phyloP scores from a whole-genome alignment of 2,888 invertebrate species.

The Miltochrista miniata region DNA sequence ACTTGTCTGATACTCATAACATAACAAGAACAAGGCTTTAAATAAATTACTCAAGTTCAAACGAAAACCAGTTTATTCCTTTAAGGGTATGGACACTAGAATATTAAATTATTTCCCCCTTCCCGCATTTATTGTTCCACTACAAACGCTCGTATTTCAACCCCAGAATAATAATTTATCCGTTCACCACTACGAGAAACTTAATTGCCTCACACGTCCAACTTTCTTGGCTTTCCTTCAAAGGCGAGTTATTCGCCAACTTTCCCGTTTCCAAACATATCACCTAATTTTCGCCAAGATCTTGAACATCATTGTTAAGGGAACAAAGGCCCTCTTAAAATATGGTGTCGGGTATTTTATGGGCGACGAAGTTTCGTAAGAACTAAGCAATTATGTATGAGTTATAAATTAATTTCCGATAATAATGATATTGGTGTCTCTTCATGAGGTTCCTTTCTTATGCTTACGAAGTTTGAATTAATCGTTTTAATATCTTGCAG shows the following conservation, averaged over 20 bases:
- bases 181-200: slow-evolving; percentile 12
- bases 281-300: slow-evolving; percentile 33
- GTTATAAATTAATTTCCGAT: slow-evolving; percentile 37
- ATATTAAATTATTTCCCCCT: slow-evolving; percentile 11
- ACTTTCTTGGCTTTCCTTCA: slow-evolving; percentile 37
- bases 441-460: slow-evolving; percentile 19
- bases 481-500: slow-evolving; percentile 1
- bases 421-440: slow-evolving; percentile 15
- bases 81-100: slow-evolving; percentile 8
- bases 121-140: slow-evolving; percentile 24
- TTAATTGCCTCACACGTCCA: slow-evolving; percentile 36
- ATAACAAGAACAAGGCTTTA: too few species aligned
- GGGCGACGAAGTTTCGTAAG: slow-evolving; percentile 20
- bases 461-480: slow-evolving; percentile 3
- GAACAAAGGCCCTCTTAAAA: slow-evolving; percentile 35
- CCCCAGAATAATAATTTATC: slow-evolving; percentile 26
- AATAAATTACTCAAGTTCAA: too few species aligned
- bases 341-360: slow-evolving; percentile 38
- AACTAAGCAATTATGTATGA: slow-evolving; percentile 25
- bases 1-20: too few species aligned
- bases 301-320: slow-evolving; percentile 30
- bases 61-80: too few species aligned
- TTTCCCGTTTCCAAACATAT: slow-evolving; percentile 35
- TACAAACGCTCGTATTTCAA: slow-evolving; percentile 4
- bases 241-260: slow-evolving; percentile 29